phyloP scores from a whole-genome alignment of 2,888 invertebrate genomes.

The Amblyteles armatorius region DNA sequence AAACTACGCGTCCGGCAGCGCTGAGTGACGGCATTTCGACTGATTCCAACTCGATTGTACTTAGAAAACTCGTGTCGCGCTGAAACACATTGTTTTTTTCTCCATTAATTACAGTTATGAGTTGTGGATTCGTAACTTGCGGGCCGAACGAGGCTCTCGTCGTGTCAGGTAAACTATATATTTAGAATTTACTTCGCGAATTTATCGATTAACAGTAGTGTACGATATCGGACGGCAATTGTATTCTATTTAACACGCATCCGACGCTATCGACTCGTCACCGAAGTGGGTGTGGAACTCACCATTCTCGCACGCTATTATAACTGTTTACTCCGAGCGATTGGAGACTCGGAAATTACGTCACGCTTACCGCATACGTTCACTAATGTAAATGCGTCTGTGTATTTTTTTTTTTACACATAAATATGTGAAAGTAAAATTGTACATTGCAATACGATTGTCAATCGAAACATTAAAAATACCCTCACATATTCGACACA shows the following conservation, averaged over 20 bases:
- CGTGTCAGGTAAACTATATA: constrained; percentile 91
- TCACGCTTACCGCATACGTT: neutral
- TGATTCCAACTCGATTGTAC: constrained; percentile 1
- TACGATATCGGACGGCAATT: neutral
- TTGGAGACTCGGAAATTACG: neutral
- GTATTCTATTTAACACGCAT: neutral
- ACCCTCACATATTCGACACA: neutral
- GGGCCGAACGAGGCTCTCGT: constrained; percentile 98
- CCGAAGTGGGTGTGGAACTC: constrained; percentile 42
- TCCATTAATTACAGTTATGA: constrained; percentile 84
- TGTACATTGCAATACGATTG: neutral
- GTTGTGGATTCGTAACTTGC: constrained; percentile 97
- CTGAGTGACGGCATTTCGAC: neutral
- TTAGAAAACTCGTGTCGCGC: constrained; percentile 26
- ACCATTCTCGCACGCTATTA: neutral
- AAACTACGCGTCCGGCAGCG: neutral
- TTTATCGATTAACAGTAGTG: neutral
- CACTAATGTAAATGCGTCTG: constrained; percentile 34
- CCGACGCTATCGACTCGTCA: constrained; percentile 10
- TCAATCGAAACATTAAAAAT: neutral
- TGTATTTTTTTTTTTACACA: neutral
- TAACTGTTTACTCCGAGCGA: neutral
- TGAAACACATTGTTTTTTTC: constrained; percentile 8
- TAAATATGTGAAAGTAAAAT: neutral
- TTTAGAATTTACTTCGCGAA: neutral